Evolutionary conservation across 2,888 invertebrate species (phyloP), one percentile per base, ranked within the genome.

Genomic region (Microctonus aethiopoides): DNA sequence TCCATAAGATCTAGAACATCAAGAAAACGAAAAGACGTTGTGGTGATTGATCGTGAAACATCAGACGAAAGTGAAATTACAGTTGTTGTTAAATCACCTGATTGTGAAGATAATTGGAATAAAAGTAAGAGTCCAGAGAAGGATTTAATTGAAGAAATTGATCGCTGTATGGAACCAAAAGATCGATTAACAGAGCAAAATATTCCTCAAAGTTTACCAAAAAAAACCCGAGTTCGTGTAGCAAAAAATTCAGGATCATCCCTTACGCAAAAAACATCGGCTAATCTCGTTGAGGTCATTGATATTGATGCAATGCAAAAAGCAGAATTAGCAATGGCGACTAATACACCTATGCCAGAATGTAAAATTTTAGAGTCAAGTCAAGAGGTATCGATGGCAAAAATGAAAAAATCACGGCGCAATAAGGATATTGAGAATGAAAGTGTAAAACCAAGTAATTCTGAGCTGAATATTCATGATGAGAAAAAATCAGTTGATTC

Each of bases 251-350:
- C 41, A 13, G 52, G 9, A 6, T 36, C 39, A 24, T 13, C 39
- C 5, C 2, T 39, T 10, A 67, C 69, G 24, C 56, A 73, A 3
- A 72, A 72, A 26, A 67, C 73, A 7, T 74, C 74, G 1, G 78
- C 77, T 32, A 73, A 72, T 32, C 64, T 71, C 54, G 76, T 82
- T 16, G 83, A 84, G 63, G 83, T 84, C 26, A 83, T 84, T 62
- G 83, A 84, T 61, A 82, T 84, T 34, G 83, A 84, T 66, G 82
- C 84, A 20, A 78, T 81, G 80, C 80, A 80, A 22, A 81, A 80
- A 61, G 79, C 79, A 1, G 81, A 82, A 59, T 78, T 77, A 76
- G 75, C 80, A 26, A 72, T 73, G 1, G 64, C 73, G 0, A 68
- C 60, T 16, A 75, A 71, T 4, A 24, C 68, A 4, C 34, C 59